Conservation (phyloP, 1,140 invertebrate species). For the Eumaeus atala region DNA sequence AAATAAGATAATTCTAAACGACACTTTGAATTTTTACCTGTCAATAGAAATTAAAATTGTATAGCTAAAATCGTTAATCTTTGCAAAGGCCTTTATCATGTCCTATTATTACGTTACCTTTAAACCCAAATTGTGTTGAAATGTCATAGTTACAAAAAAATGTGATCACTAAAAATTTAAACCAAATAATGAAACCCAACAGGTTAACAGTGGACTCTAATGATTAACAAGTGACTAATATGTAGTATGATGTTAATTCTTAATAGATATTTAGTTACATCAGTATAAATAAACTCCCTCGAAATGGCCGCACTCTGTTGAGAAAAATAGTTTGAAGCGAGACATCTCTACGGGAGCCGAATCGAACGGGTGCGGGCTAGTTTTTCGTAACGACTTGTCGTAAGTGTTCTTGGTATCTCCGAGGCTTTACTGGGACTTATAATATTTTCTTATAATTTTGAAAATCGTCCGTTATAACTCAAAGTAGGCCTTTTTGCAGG, state of each 20-base stretch:
- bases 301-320: conserved; percentile 37
- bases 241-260: conserved; percentile 26
- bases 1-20: conserved; percentile 62
- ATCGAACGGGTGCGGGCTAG: conserved; percentile 28
- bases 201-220: not conserved
- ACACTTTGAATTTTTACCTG: conserved; percentile 43
- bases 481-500: too few relatives aligned
- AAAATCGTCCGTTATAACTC: too few relatives aligned
- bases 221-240: not conserved
- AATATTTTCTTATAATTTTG: not conserved
- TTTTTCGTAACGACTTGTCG: conserved; percentile 30
- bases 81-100: conserved; percentile 18
- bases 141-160: not conserved
- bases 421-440: not conserved
- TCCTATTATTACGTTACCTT: conserved; percentile 8
- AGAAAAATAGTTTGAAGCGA: conserved; percentile 41
- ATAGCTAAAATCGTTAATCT: conserved; percentile 51
- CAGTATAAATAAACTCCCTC: conserved; percentile 46
- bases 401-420: conserved; percentile 2
- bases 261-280: conserved; percentile 43
- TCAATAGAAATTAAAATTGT: conserved; percentile 64
- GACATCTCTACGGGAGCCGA: conserved; percentile 38
- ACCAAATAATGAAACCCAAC: not conserved
- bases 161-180: not conserved
- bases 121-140: not conserved